Evolutionary conservation across 2,113 vertebrate species (phyloP).

Genomic region (Corydoras sp.): DNA sequence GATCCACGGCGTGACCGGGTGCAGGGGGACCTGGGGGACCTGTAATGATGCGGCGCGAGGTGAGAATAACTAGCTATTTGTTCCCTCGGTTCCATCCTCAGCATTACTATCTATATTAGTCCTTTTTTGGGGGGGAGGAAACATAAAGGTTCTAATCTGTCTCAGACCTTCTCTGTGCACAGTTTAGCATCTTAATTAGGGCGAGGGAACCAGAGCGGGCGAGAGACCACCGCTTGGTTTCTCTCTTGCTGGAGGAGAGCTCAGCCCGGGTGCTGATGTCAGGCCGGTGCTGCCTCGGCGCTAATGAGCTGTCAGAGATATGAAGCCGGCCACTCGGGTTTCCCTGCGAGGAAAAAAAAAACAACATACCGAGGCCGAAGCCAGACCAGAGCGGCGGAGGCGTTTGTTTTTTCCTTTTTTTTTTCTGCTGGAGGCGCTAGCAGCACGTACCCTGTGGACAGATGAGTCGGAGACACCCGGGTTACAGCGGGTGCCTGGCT

Average conservation of each 20-base stretch:
- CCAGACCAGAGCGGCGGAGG: slow-evolving; percentile 46
- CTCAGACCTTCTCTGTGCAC: slow-evolving; percentile 40
- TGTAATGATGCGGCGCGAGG: too few species aligned
- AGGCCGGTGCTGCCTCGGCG: slow-evolving; percentile 64
- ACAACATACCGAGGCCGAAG: slow-evolving; percentile 43
- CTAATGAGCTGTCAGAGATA: slow-evolving; percentile 74
- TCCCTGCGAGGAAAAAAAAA: slow-evolving; percentile 49
- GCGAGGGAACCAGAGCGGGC: slow-evolving; percentile 30
- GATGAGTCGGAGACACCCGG: slow-evolving; percentile 57
- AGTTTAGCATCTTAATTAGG: slow-evolving; percentile 61
- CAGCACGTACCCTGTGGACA: slow-evolving; percentile 52
- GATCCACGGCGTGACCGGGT: too few species aligned
- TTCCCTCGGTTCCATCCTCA: slow-evolving; percentile 3
- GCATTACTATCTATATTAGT: slow-evolving; percentile 1
- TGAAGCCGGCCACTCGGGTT: slow-evolving; percentile 60
- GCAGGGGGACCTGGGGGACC: too few species aligned
- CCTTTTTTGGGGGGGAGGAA: slow-evolving; percentile 14
- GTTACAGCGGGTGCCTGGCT: slow-evolving; percentile 33
- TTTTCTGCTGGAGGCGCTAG: not conserved
- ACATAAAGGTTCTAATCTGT: slow-evolving; percentile 41
- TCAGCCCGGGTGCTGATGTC: slow-evolving; percentile 53
- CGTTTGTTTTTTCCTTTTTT: slow-evolving; percentile 57
- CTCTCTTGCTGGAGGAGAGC: slow-evolving; percentile 31
- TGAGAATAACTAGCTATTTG: slow-evolving; percentile 6
- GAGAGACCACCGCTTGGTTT: not conserved